phyloP scores from a whole-genome alignment of 2,888 invertebrate species.

The Dolichopus griseipennis region DNA sequence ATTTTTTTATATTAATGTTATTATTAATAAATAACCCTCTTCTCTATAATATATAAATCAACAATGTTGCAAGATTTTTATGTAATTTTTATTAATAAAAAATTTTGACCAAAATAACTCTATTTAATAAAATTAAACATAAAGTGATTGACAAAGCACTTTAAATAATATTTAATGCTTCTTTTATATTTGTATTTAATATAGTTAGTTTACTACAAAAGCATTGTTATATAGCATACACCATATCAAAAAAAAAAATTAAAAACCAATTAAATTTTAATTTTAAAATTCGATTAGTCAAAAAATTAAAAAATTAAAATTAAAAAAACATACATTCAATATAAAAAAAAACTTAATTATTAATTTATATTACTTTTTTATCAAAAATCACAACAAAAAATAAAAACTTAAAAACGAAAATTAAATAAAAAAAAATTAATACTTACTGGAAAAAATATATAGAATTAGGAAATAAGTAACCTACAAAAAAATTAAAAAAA shows the following conservation, averaged over 20 bases:
- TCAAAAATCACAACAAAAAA: not conserved
- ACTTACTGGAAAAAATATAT: conserved; percentile 29
- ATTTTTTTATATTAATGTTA: too few species aligned
- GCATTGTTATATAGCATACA: not conserved
- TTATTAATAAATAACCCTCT: too few species aligned
- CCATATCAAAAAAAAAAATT: not conserved
- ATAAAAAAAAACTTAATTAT: not conserved
- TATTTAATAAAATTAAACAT: too few species aligned
- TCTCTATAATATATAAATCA: too few species aligned
- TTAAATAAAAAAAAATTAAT: conserved; percentile 13
- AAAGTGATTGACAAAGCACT: too few species aligned
- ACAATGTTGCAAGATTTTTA: too few species aligned
- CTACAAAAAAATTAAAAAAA: conserved; percentile 42
- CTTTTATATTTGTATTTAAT: not conserved
- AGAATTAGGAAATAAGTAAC: conserved; percentile 44
- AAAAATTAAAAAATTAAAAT: too few species aligned
- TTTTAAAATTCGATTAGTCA: too few species aligned
- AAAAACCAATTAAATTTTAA: too few species aligned
- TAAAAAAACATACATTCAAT: not conserved
- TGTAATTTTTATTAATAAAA: too few species aligned
- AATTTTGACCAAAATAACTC: too few species aligned
- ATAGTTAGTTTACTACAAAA: not conserved
- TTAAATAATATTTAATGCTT: too few species aligned
- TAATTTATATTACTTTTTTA: not conserved
- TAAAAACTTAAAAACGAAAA: conserved; percentile 1